A percentile compares a stretch with the other conserved stretches of the same genome.
Evolutionary conservation across 2,888 invertebrate genomes (phyloP).

Genomic region (Himalopsyche kuldschensis): DNA sequence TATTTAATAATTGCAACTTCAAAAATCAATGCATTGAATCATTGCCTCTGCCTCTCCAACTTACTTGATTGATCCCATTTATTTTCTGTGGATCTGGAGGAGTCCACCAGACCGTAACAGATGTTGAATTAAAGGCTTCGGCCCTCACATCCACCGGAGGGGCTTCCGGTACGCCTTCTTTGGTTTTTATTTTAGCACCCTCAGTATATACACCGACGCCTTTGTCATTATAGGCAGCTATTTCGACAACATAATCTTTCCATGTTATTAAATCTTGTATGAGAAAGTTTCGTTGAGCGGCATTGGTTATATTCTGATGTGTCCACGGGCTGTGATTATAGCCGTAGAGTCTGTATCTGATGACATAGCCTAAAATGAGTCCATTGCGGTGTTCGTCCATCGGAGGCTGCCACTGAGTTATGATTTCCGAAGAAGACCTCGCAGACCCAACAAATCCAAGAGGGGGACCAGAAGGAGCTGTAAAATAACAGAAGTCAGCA

Average conservation of each 20-base stretch:
- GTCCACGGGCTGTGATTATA: constrained; percentile 94
- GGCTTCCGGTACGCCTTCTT: constrained; percentile 93
- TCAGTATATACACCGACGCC: constrained; percentile 93
- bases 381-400: constrained; percentile 94
- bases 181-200: constrained; percentile 89
- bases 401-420: constrained; percentile 96
- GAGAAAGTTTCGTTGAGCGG: constrained; percentile 86
- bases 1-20: not conserved
- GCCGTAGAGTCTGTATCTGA: constrained; percentile 87
- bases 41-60: not conserved
- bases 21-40: not conserved
- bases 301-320: constrained; percentile 87
- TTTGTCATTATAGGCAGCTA: constrained; percentile 96
- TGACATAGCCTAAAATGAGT: constrained; percentile 88
- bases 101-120: constrained; percentile 84
- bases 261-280: constrained; percentile 94
- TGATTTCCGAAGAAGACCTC: constrained; percentile 91
- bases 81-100: constrained; percentile 97
- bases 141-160: constrained; percentile 83
- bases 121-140: constrained; percentile 83
- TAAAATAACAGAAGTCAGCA: not conserved
- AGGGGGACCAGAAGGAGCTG: constrained; percentile 96
- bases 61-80: constrained; percentile 93
- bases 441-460: constrained; percentile 93
- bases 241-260: constrained; percentile 96